Evolutionary conservation across 1,140 invertebrate species (phyloP), one percentile per base, ranked within the genome.

Genomic region (Anastrepha obliqua): DNA sequence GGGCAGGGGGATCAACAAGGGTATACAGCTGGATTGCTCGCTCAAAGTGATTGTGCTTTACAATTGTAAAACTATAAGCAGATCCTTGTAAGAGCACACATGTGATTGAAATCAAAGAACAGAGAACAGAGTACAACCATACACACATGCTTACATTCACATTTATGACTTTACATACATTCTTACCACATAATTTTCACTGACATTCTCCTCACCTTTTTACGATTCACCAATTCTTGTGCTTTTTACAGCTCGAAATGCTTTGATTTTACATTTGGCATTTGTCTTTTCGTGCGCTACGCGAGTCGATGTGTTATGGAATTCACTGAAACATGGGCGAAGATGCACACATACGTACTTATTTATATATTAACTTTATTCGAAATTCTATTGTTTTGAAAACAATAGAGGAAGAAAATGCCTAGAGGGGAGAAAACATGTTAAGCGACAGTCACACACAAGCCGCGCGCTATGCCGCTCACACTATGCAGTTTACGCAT

Each of bases 181-280:
- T 55, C 6, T 11, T 55, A 55, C 11, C 51, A 55, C 51, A 55
- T 55, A 11, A 6, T 55, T 55, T 6, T 55, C 51, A 8, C 6
- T 13, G 15, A 4, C 39, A 44, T 44, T 74, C 39, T 74, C 39
- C 67, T 17, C 67, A 74, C 39, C 44, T 74, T 4, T 17, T 74
- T 74, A 44, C 13, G 67, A 74, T 74, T 74, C 44, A 74, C 67
- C 44, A 74, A 42, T 74, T 74, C 39, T 74, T 74, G 67, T 74
- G 67, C 67, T 74, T 74, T 67, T 74, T 74, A 47, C 42, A 47
- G 42, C 67, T 67, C 65, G 65, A 42, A 67, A 67, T 9, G 65
- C 65, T 74, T 74, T 74, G 67, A 74, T 74, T 74, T 74, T 42
- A 39, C 15, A 47, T 74, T 74, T 74, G 44, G 15, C 42, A 55